Evolutionary conservation across 2,113 vertebrate species (phyloP).

Genomic region (Aythya baeri): DNA sequence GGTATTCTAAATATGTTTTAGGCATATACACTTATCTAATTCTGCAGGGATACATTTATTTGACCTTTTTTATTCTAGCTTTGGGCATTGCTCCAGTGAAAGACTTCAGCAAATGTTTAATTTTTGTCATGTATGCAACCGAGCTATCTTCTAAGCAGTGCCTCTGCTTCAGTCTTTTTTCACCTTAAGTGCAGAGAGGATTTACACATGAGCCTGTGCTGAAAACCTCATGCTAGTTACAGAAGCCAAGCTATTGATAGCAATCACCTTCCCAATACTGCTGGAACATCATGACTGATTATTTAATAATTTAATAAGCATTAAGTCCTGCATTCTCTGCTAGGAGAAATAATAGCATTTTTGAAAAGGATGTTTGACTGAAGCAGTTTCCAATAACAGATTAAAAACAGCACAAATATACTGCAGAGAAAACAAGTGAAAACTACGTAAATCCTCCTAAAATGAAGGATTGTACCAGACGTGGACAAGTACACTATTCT

Average conservation of each 20-base stretch:
- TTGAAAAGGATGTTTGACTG: background rate
- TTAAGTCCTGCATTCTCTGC: background rate
- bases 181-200: background rate
- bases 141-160: background rate
- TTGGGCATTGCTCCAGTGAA: background rate
- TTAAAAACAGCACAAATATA: background rate
- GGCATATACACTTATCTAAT: background rate
- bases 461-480: background rate
- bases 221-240: background rate
- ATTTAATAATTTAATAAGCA: background rate
- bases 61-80: background rate
- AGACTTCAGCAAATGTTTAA: background rate
- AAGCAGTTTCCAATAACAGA: background rate
- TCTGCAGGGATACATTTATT: background rate
- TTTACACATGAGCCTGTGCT: background rate
- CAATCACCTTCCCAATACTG: background rate
- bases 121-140: rapidly evolving
- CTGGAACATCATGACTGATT: background rate
- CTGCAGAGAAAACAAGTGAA: background rate
- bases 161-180: background rate
- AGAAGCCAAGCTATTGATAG: background rate
- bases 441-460: background rate
- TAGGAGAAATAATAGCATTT: background rate
- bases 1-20: background rate
- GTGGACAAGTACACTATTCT: background rate